These are phyloP conservation scores for Nycticebus coucang DNA, from an alignment of 2,113 vertebrate species.

Conservation along the genomic window DNA sequence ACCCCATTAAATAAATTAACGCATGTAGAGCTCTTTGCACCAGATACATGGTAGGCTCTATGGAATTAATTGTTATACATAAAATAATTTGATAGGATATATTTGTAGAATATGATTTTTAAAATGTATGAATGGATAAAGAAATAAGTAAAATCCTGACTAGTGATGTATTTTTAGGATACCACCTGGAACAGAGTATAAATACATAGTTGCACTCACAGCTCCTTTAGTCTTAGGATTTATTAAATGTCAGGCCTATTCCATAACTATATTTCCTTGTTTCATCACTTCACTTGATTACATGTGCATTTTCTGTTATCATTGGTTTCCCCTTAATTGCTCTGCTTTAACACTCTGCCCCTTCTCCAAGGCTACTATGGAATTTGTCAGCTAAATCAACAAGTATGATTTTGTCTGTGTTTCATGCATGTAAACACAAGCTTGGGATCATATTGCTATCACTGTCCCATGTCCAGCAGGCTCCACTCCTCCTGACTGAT, in stretches of 20 bases:
- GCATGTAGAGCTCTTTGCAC: background rate
- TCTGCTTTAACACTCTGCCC: background rate
- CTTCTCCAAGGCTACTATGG: background rate
- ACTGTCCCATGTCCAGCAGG: background rate
- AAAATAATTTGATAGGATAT: background rate
- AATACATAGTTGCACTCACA: background rate
- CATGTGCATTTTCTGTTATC: background rate
- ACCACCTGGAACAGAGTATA: background rate
- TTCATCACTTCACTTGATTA: background rate
- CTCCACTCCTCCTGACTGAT: background rate
- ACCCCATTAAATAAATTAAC: background rate
- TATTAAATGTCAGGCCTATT: background rate
- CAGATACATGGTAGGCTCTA: background rate
- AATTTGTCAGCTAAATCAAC: background rate
- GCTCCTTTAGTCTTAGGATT: background rate
- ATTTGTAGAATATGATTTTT: background rate
- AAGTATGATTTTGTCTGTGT: background rate
- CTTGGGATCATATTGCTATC: background rate
- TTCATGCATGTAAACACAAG: background rate
- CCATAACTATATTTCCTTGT: background rate
- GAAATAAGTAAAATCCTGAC: background rate
- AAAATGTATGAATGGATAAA: background rate
- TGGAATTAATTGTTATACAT: background rate
- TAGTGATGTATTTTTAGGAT: background rate
- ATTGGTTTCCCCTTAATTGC: background rate